phyloP scores from a whole-genome alignment of 2,888 invertebrate genomes.

The Noctuana brunneofusca region DNA sequence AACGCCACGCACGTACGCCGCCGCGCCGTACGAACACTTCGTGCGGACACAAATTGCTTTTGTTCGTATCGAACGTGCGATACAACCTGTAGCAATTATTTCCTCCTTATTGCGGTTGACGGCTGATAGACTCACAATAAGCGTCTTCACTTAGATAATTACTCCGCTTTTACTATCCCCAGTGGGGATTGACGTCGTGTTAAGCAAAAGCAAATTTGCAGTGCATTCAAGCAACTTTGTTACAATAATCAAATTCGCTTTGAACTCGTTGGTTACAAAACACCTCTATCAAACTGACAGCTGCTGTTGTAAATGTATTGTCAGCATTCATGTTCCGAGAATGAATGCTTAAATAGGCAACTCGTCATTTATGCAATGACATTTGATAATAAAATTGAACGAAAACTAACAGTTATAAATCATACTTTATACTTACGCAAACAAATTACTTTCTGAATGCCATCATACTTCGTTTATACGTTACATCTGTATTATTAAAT shows the following conservation, averaged over 20 bases:
- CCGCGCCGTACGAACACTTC: conserved; percentile 63
- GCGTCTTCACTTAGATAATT: conserved; percentile 44
- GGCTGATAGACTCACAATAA: conserved; percentile 67
- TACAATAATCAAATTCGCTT: conserved; percentile 31
- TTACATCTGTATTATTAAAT: too few relatives aligned
- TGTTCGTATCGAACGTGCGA: conserved; percentile 74
- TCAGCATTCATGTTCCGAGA: conserved; percentile 23
- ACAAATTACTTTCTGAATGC: neutral
- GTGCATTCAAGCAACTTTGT: conserved; percentile 27
- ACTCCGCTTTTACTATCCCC: conserved; percentile 36
- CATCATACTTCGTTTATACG: neutral
- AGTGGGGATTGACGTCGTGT: conserved; percentile 24
- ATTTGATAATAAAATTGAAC: conserved; percentile 33
- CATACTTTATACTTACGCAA: neutral
- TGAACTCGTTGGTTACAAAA: conserved; percentile 33
- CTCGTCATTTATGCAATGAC: neutral
- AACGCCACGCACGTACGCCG: conserved; percentile 75
- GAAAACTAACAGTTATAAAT: neutral
- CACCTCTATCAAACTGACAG: conserved; percentile 27
- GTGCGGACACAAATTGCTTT: conserved; percentile 80
- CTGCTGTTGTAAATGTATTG: conserved; percentile 23
- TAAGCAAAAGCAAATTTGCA: conserved; percentile 27
- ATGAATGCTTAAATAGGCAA: conserved; percentile 13
- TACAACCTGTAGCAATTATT: conserved; percentile 56
- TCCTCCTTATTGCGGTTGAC: conserved; percentile 56